Conservation (phyloP, 1,140 invertebrate species). For the Phortica variegata region DNA sequence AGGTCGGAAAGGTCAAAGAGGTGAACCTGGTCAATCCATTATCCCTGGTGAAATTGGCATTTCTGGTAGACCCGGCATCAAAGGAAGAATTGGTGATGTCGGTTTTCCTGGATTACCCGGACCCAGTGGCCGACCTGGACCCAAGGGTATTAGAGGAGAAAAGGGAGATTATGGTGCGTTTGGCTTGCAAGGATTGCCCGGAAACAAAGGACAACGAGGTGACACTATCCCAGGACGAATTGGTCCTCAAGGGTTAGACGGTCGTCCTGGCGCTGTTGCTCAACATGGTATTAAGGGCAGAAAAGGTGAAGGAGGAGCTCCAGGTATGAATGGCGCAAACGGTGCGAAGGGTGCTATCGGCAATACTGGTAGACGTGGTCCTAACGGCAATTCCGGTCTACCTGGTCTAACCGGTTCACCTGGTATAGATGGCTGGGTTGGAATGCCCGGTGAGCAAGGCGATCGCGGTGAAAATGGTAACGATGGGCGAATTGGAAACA, state of each 20-base stretch:
- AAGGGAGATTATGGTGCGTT: constrained; percentile 53
- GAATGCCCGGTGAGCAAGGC: constrained; percentile 62
- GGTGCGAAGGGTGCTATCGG: constrained; percentile 51
- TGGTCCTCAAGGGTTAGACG: constrained; percentile 61
- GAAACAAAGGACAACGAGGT: constrained; percentile 62
- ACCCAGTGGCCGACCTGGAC: constrained; percentile 27
- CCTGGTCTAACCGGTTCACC: constrained; percentile 56
- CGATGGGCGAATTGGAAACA: constrained; percentile 59
- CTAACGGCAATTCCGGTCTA: constrained; percentile 59
- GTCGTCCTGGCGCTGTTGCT: constrained; percentile 61
- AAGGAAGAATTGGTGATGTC: constrained; percentile 59
- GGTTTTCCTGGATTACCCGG: constrained; percentile 35
- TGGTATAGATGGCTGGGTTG: constrained; percentile 60
- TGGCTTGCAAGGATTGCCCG: constrained; percentile 48
- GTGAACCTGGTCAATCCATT: constrained; percentile 57
- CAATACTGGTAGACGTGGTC: constrained; percentile 62
- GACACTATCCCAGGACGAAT: constrained; percentile 60
- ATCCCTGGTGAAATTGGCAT: constrained; percentile 55
- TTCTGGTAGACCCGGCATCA: constrained; percentile 49
- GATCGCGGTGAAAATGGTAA: constrained; percentile 61
- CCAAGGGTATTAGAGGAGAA: constrained; percentile 36
- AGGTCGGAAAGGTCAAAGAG: constrained; percentile 60
- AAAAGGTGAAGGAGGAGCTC: constrained; percentile 57
- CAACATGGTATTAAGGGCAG: constrained; percentile 64
- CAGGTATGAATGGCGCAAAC: constrained; percentile 26